These are phyloP conservation scores for Choreutis nemorana DNA, from an alignment of 2,888 invertebrate species.

Conservation along the genomic window DNA sequence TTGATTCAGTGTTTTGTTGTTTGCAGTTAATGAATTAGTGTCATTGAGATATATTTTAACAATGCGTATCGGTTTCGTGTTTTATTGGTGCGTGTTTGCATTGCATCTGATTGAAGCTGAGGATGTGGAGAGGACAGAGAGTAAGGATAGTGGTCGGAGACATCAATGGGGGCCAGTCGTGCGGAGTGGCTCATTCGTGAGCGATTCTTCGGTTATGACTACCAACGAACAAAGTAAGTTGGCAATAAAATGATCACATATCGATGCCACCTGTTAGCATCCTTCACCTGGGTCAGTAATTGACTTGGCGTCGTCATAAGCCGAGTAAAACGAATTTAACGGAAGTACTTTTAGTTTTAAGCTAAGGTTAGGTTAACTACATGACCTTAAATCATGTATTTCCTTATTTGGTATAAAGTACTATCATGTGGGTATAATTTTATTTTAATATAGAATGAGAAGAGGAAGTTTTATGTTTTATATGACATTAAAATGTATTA, in stretches of 20 bases:
- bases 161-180: constrained; percentile 49
- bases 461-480: no score
- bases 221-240: constrained; percentile 58
- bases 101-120: constrained; percentile 56
- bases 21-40: constrained; percentile 43
- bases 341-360: neutral
- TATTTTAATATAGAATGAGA: no score
- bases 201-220: constrained; percentile 33
- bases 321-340: neutral
- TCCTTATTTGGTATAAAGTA: no score
- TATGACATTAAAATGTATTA: no score
- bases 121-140: constrained; percentile 55
- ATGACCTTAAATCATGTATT: constrained; percentile 1
- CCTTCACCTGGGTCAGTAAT: constrained; percentile 18
- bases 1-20: constrained; percentile 30
- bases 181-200: constrained; percentile 41
- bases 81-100: constrained; percentile 61
- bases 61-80: constrained; percentile 61
- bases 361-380: neutral
- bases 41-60: constrained; percentile 55
- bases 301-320: no score
- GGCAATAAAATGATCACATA: constrained; percentile 22
- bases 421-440: no score
- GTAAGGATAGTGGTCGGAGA: constrained; percentile 43
- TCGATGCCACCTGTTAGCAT: constrained; percentile 47